Base-by-base conservation (phyloP, 2,888 invertebrate genomes). In the Nezara viridula region DNA sequence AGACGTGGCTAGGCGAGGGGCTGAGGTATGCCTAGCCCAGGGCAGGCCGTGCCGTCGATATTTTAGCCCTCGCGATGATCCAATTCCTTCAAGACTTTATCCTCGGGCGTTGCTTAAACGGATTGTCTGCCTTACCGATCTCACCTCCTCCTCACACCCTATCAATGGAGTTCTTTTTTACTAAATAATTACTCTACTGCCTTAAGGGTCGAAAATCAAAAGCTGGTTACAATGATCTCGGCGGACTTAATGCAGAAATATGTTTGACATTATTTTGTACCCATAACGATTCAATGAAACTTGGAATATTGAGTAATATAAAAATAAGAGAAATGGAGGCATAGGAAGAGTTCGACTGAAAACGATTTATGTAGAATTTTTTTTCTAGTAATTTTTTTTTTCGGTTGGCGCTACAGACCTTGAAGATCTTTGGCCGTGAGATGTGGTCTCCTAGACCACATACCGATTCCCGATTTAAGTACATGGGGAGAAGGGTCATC, bases 1-100 rank as follows among this genome's bases (percentile, higher is more conserved):
- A 24, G 77, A 40, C 40, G 5, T 2, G 4, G 44, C 21, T 21
- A 77, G 77, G 77, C 77, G 77, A 40, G 40, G 37, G 40, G 21
- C 14, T 77, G 77, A 77, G 77, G 14, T 77, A 77, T 77, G n/a
- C 40, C 77, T 77, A 21, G 77, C 77, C 77, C 40, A 40, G 77
- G 77, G 77, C 77, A 77, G 21, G 40, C 1, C 77, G 14, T 77
- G 77, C 40, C 40, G 21, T 9, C 77, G 40, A 77, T 77, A 77
- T 77, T 77, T 77, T 24, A 77, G 9, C 40, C 6, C 44, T 40
- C 40, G 24, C 12, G 7, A 77, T 77, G 77, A 77, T 77, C 77
- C 77, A 77, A 77, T 77, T 40, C 44, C 77, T 77, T 77, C 77
- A 77, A 44, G 77, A 24, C 40, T 14, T 60, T 60, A 60, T 27